Base-by-base conservation (phyloP, 2,113 vertebrate species). In the Pelodiscus sinensis region DNA sequence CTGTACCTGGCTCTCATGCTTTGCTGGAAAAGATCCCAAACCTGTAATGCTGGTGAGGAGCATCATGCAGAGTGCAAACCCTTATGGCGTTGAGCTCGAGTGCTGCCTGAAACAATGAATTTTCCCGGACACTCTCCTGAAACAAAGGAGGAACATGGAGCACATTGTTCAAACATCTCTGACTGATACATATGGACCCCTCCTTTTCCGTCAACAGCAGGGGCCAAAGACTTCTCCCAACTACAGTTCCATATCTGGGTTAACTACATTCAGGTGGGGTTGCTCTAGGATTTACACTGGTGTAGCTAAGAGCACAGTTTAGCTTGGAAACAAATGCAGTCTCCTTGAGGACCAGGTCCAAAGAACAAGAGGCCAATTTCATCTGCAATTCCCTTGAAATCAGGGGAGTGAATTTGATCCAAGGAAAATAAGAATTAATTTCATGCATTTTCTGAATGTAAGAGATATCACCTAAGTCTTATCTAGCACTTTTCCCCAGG, bases 1-100 rank as follows among this genome's bases (percentile, higher is more conserved):
- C 78, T 97, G 96, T 29, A 96, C 95, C 24, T 97, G 97, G 96
- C 91, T 97, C 9, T 97, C 96, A 38, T 97, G 96, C 81, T 97
- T 97, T 94, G 96, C 96, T 77, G 97, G 95, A 94, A 97, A 94
- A 94, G 94, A 92, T 7, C 90, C 86, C 57, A 97, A 97, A 82
- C 94, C 96, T 68, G 77, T 92, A 52, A 82, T 94, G 81, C 79
- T 95, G 86, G 93, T 88, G 79, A 78, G 96, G 9, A 95, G 22
- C 60, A 95, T 96, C 75, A 95, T 96, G 87, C 94, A 73, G 31
- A 95, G 92, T 73, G 94, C 93, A 60, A 94, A 94, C 86, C 96
- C 95, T 35, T 96, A 96, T n/a, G 50, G 87, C 54, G 54, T 96
- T 87, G 95, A 96, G 68, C 93, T 96, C 77, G 94, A 95, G 27